Evolutionary conservation across 2,797 vertebrate genomes (phyloP), one percentile per base, ranked within the genome.

Genomic region (Simalia tracyae): DNA sequence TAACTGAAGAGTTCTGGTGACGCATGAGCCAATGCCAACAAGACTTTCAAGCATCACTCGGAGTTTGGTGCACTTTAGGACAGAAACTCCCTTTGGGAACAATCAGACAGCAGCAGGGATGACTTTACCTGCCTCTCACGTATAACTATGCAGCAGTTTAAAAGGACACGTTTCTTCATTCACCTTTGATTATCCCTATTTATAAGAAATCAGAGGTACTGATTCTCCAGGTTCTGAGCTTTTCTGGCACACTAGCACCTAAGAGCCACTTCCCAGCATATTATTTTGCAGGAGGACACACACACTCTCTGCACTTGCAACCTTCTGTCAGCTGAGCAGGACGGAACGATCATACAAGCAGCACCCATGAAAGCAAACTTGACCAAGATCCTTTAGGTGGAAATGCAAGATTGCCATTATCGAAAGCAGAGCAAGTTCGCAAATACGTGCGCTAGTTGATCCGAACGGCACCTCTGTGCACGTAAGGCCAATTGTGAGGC

Each of bases 1-100:
- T 46, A 57, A 22, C 24, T 89, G 63, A 92, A 92, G 91, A 89
- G 81, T 84, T 86, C 88, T 92, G 85, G 31, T 89, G 91, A 89
- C 36, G 87, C 81, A 89, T 50, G 88, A 86, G 50, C 54, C 54
- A 57, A 84, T 66, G 89, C 91, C 61, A 92, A 84, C n/a, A 84
- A 86, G 24, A 42, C 36, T 46, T 92, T 92, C 91, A 92, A 89
- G 87, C 61, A 56, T 84, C 54, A 92, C 54, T 92, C 63, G 84
- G 24, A 19, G 54, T 36, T 26, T 56, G 22, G 72, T n/a, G 22
- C n/a, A 28, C 28, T 46, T 91, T 61, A 76, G 86, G 66, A 31
- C 36, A 91, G 64, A 76, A 76, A 19, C 15, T 61, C n/a, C 66
- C 72, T 5, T 15, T 50, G 46, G 86, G 64, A 61, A 50, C 8